Conservation (phyloP, 2,113 vertebrate species). For the Apus apus region DNA sequence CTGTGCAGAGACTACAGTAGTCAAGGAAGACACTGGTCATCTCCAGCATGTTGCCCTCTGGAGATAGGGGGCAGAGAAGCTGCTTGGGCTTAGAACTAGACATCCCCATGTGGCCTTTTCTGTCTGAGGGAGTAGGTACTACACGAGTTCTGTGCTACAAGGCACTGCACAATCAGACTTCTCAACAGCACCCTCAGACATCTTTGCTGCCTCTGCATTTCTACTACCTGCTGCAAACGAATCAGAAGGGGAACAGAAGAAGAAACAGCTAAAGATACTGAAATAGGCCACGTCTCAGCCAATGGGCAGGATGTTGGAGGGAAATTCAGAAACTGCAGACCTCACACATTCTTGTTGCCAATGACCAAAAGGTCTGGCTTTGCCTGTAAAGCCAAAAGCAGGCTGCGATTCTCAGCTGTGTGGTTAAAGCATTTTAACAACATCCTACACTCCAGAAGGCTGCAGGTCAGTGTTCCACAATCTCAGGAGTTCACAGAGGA, state of each 20-base stretch:
- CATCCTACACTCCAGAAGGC: not conserved
- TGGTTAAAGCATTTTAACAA: not conserved
- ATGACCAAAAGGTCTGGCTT: not conserved
- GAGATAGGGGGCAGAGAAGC: not conserved
- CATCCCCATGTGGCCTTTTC: not conserved
- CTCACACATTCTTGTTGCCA: not conserved
- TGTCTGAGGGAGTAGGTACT: too few species aligned
- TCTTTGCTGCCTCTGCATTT: not conserved
- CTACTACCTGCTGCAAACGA: not conserved
- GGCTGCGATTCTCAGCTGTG: not conserved
- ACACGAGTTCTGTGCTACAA: not conserved
- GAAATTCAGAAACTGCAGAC: not conserved
- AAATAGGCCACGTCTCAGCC: not conserved
- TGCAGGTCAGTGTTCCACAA: not conserved
- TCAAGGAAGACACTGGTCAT: not conserved
- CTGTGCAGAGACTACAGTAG: not conserved
- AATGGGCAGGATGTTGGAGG: not conserved
- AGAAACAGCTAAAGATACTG: not conserved
- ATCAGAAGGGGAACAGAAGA: not conserved
- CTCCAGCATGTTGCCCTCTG: not conserved
- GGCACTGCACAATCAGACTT: too few species aligned
- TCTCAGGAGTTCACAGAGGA: not conserved
- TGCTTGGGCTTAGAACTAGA: too few species aligned
- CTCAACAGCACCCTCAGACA: not conserved
- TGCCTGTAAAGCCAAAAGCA: not conserved